Evolutionary conservation across 2,797 vertebrate genomes (phyloP).

Genomic region (Synaphobranchus kaupii): DNA sequence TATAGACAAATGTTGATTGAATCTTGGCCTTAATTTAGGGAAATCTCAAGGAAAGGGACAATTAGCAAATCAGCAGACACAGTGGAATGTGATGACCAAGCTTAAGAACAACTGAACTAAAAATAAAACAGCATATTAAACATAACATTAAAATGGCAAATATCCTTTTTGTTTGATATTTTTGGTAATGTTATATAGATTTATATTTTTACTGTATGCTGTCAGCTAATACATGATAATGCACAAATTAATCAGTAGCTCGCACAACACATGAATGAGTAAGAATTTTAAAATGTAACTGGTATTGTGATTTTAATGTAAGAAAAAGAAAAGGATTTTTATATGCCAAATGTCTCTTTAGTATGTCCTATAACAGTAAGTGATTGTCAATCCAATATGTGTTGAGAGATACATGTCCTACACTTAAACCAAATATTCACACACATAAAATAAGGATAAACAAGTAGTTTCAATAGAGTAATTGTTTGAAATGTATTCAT

Average conservation of each 20-base stretch:
- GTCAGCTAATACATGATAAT: not conserved
- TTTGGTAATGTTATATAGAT: not conserved
- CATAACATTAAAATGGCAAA: too few relatives aligned
- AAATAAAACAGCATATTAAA: not conserved
- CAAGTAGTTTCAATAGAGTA: too few relatives aligned
- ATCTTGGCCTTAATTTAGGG: not conserved
- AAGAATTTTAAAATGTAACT: not conserved
- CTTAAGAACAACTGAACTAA: not conserved
- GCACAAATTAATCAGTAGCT: not conserved
- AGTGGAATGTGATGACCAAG: not conserved
- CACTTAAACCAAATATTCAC: not conserved
- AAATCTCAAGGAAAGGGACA: not conserved
- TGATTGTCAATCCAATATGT: not conserved
- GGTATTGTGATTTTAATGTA: not conserved
- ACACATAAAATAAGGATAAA: not conserved
- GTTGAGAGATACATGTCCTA: not conserved
- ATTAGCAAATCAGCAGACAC: not conserved
- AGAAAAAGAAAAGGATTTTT: not conserved
- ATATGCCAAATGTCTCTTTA: not conserved
- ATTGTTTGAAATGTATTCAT: too few relatives aligned
- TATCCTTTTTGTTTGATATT: too few relatives aligned
- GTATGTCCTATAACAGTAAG: not conserved
- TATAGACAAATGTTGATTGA: not conserved
- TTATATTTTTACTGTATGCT: not conserved
- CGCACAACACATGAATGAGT: too few relatives aligned